Conservation (phyloP, 2,888 invertebrate genomes). For the Rhagophthalmus giganteus region DNA sequence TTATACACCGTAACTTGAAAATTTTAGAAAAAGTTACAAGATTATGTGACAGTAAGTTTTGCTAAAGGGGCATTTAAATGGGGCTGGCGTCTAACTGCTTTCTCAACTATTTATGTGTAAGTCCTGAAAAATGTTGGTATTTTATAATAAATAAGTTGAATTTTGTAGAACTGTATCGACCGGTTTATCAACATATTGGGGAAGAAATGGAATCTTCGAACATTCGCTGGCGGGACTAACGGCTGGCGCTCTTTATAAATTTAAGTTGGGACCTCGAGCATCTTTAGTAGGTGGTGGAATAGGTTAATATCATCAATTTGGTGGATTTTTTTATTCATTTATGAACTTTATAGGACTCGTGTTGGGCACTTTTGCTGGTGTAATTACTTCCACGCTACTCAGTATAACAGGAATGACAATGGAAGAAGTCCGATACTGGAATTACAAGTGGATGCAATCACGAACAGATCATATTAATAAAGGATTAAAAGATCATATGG, state of each 20-base stretch:
- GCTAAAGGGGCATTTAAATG: slow-evolving; percentile 71
- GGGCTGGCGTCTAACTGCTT: slow-evolving; percentile 70
- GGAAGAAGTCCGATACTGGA: slow-evolving; percentile 66
- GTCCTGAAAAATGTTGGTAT: too few relatives aligned
- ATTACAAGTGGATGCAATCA: slow-evolving; percentile 57
- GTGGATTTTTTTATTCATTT: neutral
- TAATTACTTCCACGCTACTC: slow-evolving; percentile 59
- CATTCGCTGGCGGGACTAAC: slow-evolving; percentile 67
- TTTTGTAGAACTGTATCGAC: slow-evolving; percentile 66
- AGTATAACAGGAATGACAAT: slow-evolving; percentile 64
- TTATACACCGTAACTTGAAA: slow-evolving; percentile 3
- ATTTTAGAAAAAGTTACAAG: slow-evolving; percentile 69
- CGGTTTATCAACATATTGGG: slow-evolving; percentile 67
- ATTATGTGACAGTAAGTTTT: slow-evolving; percentile 69
- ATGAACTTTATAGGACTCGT: slow-evolving; percentile 56
- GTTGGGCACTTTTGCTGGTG: slow-evolving; percentile 66
- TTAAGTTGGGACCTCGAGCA: slow-evolving; percentile 69
- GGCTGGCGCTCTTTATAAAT: slow-evolving; percentile 70
- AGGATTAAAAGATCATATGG: slow-evolving; percentile 42
- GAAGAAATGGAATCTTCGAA: slow-evolving; percentile 68
- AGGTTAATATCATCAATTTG: slow-evolving; percentile 55
- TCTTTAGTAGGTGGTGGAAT: slow-evolving; percentile 68
- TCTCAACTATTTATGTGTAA: slow-evolving; percentile 72
- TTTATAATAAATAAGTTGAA: too few relatives aligned
- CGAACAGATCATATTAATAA: slow-evolving; percentile 50